Conservation (phyloP, 2,797 vertebrate genomes). For the Pogonophryne albipinna region DNA sequence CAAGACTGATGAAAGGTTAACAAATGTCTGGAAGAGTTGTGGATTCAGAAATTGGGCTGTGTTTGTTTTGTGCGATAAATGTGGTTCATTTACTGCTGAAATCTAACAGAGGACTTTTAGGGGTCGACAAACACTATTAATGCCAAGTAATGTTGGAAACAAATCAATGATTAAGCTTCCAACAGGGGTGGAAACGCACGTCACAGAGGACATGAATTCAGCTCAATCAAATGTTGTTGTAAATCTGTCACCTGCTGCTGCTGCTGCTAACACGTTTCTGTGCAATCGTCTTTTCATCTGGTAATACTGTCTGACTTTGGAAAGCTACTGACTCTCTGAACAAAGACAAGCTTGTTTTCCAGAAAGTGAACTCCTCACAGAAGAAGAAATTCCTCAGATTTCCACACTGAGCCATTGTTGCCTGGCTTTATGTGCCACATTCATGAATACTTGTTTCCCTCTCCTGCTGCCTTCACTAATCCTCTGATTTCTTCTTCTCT, state of each 20-base stretch:
- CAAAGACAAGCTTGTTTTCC: slow-evolving; percentile 39
- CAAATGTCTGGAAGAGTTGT: not conserved
- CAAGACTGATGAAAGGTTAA: not conserved
- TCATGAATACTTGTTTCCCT: slow-evolving; percentile 46
- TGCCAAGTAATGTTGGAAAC: slow-evolving; percentile 35
- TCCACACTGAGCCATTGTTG: slow-evolving; percentile 49
- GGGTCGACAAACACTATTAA: slow-evolving; percentile 48
- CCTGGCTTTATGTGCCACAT: slow-evolving; percentile 23
- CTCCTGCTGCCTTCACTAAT: slow-evolving; percentile 61
- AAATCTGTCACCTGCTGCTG: slow-evolving; percentile 21
- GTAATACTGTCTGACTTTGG: not conserved
- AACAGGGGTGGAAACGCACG: not conserved
- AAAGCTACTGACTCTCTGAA: slow-evolving; percentile 7
- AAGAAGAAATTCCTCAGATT: slow-evolving; percentile 36
- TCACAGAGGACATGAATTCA: not conserved
- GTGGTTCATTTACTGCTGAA: not conserved
- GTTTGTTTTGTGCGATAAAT: slow-evolving; percentile 14
- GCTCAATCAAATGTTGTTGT: not conserved
- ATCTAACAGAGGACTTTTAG: slow-evolving; percentile 16
- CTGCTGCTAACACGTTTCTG: slow-evolving; percentile 13
- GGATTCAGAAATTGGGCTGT: not conserved
- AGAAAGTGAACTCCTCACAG: not conserved
- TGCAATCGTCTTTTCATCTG: not conserved
- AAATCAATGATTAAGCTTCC: slow-evolving; percentile 57
- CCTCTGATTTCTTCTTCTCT: slow-evolving; percentile 83